These are phyloP conservation scores for Drosophila carrolli DNA, from an alignment of 1,140 invertebrate species.

Conservation along the genomic window DNA sequence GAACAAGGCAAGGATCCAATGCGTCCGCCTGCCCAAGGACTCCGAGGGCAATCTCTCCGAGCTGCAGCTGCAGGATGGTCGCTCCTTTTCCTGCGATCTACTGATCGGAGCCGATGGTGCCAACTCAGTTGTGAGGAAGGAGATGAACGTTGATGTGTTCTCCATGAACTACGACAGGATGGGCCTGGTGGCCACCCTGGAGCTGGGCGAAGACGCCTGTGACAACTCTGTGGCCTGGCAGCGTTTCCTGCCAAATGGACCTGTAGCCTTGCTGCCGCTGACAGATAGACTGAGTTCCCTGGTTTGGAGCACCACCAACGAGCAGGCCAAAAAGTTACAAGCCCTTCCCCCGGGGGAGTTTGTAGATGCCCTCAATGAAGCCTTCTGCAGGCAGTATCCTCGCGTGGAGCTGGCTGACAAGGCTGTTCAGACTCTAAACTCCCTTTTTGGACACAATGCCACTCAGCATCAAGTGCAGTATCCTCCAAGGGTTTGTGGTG, in stretches of 20 bases:
- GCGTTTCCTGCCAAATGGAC: constrained; percentile 95
- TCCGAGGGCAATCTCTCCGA: constrained; percentile 47
- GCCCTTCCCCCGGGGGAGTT: constrained; percentile 91
- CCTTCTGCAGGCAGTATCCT: constrained; percentile 91
- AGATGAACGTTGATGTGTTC: constrained; percentile 92
- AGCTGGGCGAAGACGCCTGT: constrained; percentile 87
- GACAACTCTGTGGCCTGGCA: constrained; percentile 97
- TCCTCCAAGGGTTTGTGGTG: constrained; percentile 90
- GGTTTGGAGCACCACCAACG: constrained; percentile 94
- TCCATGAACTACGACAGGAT: constrained; percentile 94
- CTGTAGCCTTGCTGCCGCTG: constrained; percentile 95
- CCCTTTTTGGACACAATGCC: constrained; percentile 59
- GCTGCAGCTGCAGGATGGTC: constrained; percentile 86
- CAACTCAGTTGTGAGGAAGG: constrained; percentile 92
- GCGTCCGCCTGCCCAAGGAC: constrained; percentile 85
- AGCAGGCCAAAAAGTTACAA: constrained; percentile 90
- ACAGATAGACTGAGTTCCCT: constrained; percentile 92
- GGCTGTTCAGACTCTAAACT: constrained; percentile 85
- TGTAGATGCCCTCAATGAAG: constrained; percentile 94
- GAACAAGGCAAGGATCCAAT: constrained; percentile 85
- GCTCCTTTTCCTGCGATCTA: constrained; percentile 86
- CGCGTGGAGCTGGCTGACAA: constrained; percentile 85
- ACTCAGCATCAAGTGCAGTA: constrained; percentile 86
- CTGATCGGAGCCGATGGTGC: constrained; percentile 97
- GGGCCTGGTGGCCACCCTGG: constrained; percentile 95